Percentiles rank a stretch among this genome's conserved stretches.
phyloP scores from a whole-genome alignment of 2,888 invertebrate species.

The Lingula anatina region DNA sequence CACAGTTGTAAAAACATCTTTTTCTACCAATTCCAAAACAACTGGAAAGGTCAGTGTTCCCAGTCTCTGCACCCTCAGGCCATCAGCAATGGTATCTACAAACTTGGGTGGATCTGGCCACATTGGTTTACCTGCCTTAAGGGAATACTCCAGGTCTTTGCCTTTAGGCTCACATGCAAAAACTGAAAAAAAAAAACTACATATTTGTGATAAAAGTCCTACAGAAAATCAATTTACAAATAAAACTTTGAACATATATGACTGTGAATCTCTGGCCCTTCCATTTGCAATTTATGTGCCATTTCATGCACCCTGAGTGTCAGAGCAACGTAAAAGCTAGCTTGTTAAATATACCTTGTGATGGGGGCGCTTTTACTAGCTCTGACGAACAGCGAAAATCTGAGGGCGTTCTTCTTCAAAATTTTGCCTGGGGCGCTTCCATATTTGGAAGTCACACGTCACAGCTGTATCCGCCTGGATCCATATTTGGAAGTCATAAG shows the following conservation, averaged over 20 bases:
- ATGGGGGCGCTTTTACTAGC: no score
- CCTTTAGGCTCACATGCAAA: constrained; percentile 52
- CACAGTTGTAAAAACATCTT: constrained; percentile 50
- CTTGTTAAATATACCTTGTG: no score
- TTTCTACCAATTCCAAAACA: constrained; percentile 46
- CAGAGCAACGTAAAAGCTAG: no score
- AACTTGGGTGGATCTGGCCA: constrained; percentile 51
- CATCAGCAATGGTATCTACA: constrained; percentile 53
- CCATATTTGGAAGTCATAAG: no score
- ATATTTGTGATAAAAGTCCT: not conserved
- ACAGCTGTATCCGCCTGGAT: no score
- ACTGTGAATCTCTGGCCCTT: not conserved
- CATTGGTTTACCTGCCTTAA: constrained; percentile 31
- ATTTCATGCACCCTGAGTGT: no score
- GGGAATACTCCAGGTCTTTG: constrained; percentile 44
- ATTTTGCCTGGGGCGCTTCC: no score
- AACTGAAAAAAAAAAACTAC: constrained; percentile 30
- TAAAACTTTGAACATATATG: no score
- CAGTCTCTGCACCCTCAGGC: constrained; percentile 51
- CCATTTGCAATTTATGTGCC: not conserved
- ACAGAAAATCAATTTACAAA: not conserved
- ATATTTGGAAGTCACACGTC: no score
- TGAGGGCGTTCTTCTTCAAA: no score
- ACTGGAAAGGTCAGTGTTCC: constrained; percentile 53
- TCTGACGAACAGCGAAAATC: no score